Percentiles rank a stretch among this genome's conserved stretches.
phyloP scores from a whole-genome alignment of 2,888 invertebrate genomes.

The Nowickia ferox region DNA sequence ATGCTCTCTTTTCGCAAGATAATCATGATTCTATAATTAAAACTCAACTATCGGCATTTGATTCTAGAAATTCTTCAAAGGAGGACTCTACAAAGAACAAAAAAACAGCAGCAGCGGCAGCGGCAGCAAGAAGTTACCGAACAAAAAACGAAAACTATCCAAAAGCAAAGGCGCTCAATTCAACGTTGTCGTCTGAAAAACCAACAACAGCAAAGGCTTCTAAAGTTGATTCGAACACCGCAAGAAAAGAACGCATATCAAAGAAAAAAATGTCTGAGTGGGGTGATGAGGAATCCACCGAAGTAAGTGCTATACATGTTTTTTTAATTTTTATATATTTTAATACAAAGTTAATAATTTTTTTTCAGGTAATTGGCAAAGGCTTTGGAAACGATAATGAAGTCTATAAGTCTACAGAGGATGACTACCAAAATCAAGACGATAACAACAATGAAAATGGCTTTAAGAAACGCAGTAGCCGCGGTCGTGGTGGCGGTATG shows the following conservation, averaged over 20 bases:
- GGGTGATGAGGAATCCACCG: slow-evolving; percentile 73
- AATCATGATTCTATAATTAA: slow-evolving; percentile 47
- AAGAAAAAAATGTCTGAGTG: slow-evolving; percentile 77
- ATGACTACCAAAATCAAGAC: slow-evolving; percentile 50
- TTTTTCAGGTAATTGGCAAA: slow-evolving; percentile 64
- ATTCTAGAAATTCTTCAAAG: slow-evolving; percentile 58
- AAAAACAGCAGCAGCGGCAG: background rate
- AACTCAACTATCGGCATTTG: slow-evolving; percentile 39
- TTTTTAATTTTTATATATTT: background rate
- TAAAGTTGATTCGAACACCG: background rate
- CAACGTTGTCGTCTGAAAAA: background rate
- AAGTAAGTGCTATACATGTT: slow-evolving; percentile 52
- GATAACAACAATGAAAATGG: slow-evolving; percentile 65
- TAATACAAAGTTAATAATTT: background rate
- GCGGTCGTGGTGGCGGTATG: slow-evolving; percentile 66
- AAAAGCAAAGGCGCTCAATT: background rate
- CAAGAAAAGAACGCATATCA: slow-evolving; percentile 13
- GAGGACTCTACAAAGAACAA: background rate
- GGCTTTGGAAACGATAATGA: slow-evolving; percentile 66
- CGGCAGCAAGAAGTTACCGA: background rate
- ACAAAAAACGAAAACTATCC: background rate
- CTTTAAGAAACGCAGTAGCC: slow-evolving; percentile 46
- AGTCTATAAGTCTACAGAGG: slow-evolving; percentile 47
- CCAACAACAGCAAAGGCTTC: background rate
- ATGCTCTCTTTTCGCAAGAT: slow-evolving; percentile 40